Percentiles rank a stretch among this genome's conserved stretches.
phyloP scores from a whole-genome alignment of 2,113 vertebrate genomes.

The Phrynocephalus versicolor region DNA sequence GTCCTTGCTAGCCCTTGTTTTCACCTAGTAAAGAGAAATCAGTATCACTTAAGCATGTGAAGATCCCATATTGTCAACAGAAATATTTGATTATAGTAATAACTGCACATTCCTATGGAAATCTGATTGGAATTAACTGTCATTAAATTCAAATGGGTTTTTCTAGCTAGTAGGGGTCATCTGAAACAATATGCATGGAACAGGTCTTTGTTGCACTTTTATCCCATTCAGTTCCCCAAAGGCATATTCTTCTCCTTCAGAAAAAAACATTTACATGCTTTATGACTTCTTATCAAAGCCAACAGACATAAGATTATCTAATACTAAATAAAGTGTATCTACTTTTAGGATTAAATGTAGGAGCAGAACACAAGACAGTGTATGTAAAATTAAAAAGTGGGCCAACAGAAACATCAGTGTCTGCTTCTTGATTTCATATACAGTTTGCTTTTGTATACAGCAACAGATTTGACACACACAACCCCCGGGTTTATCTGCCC shows the following conservation, averaged over 20 bases:
- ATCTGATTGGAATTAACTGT: neutral
- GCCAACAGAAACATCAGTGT: constrained; percentile 40
- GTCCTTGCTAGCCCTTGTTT: neutral
- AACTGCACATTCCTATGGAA: neutral
- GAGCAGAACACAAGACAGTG: constrained; percentile 47
- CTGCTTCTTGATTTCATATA: neutral
- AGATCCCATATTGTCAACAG: neutral
- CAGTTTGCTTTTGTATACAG: too few species aligned
- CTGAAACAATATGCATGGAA: neutral
- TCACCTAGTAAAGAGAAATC: neutral
- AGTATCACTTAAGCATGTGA: neutral
- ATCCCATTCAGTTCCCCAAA: neutral
- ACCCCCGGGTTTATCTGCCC: neutral
- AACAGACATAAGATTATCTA: neutral
- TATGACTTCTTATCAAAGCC: neutral
- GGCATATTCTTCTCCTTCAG: neutral
- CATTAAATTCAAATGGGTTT: neutral
- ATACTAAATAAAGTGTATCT: constrained; percentile 21
- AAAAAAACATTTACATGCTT: neutral
- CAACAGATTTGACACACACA: neutral
- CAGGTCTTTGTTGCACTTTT: neutral
- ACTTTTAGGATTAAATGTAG: constrained; percentile 42
- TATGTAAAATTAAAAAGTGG: constrained; percentile 54
- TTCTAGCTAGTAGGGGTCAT: neutral
- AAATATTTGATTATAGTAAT: neutral